Base-by-base conservation (phyloP, 2,113 vertebrate species). In the Brachypodius melanocephalos region DNA sequence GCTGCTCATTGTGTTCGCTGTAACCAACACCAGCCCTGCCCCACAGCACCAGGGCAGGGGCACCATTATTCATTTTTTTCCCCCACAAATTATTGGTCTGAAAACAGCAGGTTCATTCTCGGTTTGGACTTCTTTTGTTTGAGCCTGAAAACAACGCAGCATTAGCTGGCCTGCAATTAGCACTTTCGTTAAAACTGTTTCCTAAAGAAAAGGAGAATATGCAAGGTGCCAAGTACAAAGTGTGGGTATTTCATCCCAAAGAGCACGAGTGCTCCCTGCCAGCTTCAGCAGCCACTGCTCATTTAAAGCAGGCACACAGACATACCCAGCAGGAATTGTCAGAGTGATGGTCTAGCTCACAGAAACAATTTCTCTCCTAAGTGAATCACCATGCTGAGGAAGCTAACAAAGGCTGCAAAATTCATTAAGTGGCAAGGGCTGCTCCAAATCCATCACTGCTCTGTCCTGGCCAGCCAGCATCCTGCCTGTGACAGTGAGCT, bases 361-460 rank as follows among this genome's bases (percentile, higher is more conserved):
- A 91, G 68, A 49, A 78, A 89, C 67, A 51, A 90, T 93, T 74
- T 74, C 65, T 88, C 67, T 49, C 71, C 40, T 73, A 76, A 92
- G 79, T 43, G 80, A 94, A 89, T 80, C 62, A 63, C 73, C 58
- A 42, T 17, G 36, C 67, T 1, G 54, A 95, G 95, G 84, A 83
- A 96, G 40, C 72, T 69, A 65, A 83, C 68, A 36, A 78, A 65
- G 54, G 36, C 91, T 91, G 90, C 78, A 95, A 67, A 96, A 94
- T 72, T 89, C 88, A 94, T 95, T 85, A 96, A 89, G 38, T 72
- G 89, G 92, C 68, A 91, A 59, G 55, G 71, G 49, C 78, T 66
- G 79, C 68, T 86, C 88, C 66, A 72, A 90, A 96, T 67, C 79
- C 93, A 57, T 68, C 76, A 94, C 5, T 8, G 76, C 14, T 28